These are phyloP conservation scores for Oreochromis tanganicae DNA, from an alignment of 2,113 vertebrate genomes.

Conservation along the genomic window DNA sequence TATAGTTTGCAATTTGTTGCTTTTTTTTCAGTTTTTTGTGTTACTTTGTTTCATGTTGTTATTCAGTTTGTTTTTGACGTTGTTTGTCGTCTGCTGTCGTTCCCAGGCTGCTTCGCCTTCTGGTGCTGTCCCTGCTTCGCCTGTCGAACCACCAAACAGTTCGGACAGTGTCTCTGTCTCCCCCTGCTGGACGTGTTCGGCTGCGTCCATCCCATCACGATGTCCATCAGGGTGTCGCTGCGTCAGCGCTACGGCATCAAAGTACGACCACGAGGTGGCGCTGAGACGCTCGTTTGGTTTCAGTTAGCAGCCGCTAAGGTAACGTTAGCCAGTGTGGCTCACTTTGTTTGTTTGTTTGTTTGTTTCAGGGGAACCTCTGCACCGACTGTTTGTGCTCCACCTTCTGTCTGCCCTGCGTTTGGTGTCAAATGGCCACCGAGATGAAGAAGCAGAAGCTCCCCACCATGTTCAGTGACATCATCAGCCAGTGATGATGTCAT, in stretches of 20 bases:
- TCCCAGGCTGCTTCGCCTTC: conserved; percentile 46
- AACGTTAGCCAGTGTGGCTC: background rate
- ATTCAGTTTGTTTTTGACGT: background rate
- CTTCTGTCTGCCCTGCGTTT: conserved; percentile 30
- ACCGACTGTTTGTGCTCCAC: conserved; percentile 29
- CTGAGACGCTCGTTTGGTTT: background rate
- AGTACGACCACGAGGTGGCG: background rate
- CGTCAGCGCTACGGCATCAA: conserved; percentile 20
- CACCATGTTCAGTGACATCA: conserved; percentile 14
- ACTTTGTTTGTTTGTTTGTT: background rate
- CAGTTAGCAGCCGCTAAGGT: background rate
- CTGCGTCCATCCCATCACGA: conserved; percentile 15
- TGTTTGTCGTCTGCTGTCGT: conserved; percentile 8
- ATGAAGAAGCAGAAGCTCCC: conserved; percentile 4
- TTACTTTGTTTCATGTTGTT: background rate
- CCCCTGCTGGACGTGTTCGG: conserved; percentile 61
- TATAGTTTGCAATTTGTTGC: background rate
- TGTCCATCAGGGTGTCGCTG: conserved; percentile 46
- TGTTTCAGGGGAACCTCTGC: conserved; percentile 30
- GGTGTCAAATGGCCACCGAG: conserved; percentile 54
- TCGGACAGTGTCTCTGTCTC: conserved; percentile 67
- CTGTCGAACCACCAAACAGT: conserved; percentile 36
- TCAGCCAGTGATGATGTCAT: background rate
- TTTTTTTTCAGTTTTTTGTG: background rate
- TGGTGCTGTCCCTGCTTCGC: conserved; percentile 69